phyloP scores from a whole-genome alignment of 2,888 invertebrate genomes.

The Bembecia ichneumoniformis region DNA sequence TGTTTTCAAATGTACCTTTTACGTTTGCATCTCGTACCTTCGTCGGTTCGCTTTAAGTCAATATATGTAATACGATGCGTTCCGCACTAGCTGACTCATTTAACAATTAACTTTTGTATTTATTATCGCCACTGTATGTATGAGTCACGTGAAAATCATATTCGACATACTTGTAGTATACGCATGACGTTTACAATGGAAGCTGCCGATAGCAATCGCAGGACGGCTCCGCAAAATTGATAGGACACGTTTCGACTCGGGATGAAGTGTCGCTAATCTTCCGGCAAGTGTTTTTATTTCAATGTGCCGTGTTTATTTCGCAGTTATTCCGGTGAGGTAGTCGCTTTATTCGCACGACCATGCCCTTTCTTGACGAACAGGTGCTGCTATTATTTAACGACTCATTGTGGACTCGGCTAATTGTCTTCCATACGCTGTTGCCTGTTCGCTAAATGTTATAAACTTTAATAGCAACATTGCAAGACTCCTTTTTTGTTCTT shows the following conservation, averaged over 20 bases:
- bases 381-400: constrained; percentile 58
- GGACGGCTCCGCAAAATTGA: too few relatives aligned
- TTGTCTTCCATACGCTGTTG: constrained; percentile 30
- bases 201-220: too few relatives aligned
- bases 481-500: background rate
- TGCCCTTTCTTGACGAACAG: constrained; percentile 47
- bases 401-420: constrained; percentile 57
- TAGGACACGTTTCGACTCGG: too few relatives aligned
- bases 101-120: background rate
- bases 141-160: too few relatives aligned
- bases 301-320: constrained; percentile 22
- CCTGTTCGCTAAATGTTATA: constrained; percentile 35
- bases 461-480: background rate
- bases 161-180: too few relatives aligned
- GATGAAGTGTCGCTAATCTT: too few relatives aligned
- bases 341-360: constrained; percentile 42
- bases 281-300: too few relatives aligned
- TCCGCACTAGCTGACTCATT: constrained; percentile 1
- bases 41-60: background rate
- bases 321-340: constrained; percentile 23
- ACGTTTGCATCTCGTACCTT: background rate
- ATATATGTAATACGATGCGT: background rate
- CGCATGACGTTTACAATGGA: too few relatives aligned
- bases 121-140: background rate
- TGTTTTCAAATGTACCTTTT: constrained; percentile 26